Base-by-base conservation (phyloP, 2,113 vertebrate species). In the Istiophorus platypterus region DNA sequence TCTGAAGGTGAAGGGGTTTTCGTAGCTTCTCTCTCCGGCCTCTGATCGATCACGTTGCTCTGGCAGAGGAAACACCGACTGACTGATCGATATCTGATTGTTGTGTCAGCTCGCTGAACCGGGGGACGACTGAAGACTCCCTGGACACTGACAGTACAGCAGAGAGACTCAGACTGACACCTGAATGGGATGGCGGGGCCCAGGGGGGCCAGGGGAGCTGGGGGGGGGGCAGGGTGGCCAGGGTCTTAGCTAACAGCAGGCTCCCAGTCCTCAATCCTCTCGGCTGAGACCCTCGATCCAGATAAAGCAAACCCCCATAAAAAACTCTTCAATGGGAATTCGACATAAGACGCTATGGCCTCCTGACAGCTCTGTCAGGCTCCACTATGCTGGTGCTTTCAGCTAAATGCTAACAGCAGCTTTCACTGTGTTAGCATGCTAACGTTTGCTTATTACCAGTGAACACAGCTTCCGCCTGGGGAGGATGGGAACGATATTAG, bases 11-110 rank as follows among this genome's bases (percentile, higher is more conserved):
- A 47, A 47, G 49, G 22, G 45, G 17, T 49, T 49, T 49, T 20
- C 14, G 45, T 20, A 49, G 45, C 45, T 47, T 20, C 45, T 47
- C 7, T 22, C 18, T 22, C 18, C 52, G 13, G 22, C 14, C 51
- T 54, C 29, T 9, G 77, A 72, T 76, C 37, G 67, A 85, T 81
- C n/a, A 0, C 54, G 63, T 26, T 11, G n/a, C 56, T 73, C 62
- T 12, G 49, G 3, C 59, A 45, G 42, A 26, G 20, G 24, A 0
- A 73, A 56, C 56, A 0, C 57, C 20, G 24, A 73, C 49, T 29
- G 37, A 39, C 65, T 1, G 56, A 85, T 88, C 78, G 57, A 85
- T 87, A 62, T 3, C 27, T 63, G 85, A 62, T 6, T 31, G 66
- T 61, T 71, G 66, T 75, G 78, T 71, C 66, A 70, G 70, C 72